Evolutionary conservation across 2,888 invertebrate species (phyloP).

Genomic region (Mythimna albipuncta): DNA sequence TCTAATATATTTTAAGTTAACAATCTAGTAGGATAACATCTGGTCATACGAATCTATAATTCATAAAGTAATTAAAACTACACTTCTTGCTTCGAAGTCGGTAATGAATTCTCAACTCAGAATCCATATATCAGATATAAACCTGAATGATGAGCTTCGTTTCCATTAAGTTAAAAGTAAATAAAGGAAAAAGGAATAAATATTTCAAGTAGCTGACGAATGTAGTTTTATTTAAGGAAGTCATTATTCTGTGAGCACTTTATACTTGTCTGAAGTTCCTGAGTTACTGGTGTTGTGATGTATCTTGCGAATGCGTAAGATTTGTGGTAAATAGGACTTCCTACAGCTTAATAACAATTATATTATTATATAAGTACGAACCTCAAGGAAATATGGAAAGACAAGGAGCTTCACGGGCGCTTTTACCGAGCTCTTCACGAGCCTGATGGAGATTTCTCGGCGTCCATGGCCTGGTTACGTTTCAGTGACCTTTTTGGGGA

Average conservation of each 20-base stretch:
- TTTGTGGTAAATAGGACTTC: neutral
- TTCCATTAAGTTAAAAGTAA: constrained; percentile 18
- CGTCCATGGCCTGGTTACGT: no score
- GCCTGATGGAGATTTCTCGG: no score
- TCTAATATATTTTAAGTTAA: neutral
- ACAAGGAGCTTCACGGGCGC: no score
- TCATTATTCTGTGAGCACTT: constrained; percentile 32
- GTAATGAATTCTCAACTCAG: constrained; percentile 26
- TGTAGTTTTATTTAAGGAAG: constrained; percentile 46
- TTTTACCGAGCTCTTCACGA: no score
- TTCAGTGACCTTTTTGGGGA: no score
- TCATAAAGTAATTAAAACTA: constrained; percentile 39
- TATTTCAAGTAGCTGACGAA: constrained; percentile 23
- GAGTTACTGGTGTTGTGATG: neutral
- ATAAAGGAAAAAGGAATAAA: constrained; percentile 20
- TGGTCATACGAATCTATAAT: neutral
- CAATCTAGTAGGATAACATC: neutral
- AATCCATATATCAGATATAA: constrained; percentile 24
- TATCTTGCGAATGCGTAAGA: constrained; percentile 8
- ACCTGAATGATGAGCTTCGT: constrained; percentile 37
- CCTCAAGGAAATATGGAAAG: no score
- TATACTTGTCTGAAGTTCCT: constrained; percentile 9
- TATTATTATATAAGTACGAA: no score
- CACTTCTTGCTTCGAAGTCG: neutral
- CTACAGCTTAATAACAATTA: neutral